These are phyloP conservation scores for Tricholauxania praeusta DNA, from an alignment of 2,888 invertebrate genomes.

Conservation along the genomic window DNA sequence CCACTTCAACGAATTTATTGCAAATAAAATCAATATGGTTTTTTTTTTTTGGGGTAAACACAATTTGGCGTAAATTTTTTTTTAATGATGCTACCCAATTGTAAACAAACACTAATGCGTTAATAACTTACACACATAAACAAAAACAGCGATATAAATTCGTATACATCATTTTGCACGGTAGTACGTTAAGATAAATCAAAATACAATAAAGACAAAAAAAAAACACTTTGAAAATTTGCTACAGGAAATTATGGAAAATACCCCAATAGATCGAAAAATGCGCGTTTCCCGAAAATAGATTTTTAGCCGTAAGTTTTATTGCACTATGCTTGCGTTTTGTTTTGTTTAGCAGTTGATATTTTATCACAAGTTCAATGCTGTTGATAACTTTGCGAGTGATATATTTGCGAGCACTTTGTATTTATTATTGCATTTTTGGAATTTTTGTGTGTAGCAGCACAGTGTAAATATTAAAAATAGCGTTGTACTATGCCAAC, in stretches of 20 bases:
- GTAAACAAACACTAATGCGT: too few relatives aligned
- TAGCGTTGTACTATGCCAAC: background rate
- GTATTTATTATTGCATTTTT: background rate
- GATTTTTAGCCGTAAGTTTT: too few relatives aligned
- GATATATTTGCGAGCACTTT: background rate
- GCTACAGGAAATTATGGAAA: too few relatives aligned
- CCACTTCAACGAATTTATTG: conserved; percentile 33
- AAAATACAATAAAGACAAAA: too few relatives aligned
- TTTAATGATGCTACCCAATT: too few relatives aligned
- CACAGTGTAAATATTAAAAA: background rate
- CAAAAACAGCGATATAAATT: background rate
- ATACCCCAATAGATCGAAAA: too few relatives aligned
- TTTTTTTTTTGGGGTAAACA: too few relatives aligned
- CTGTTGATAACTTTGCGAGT: background rate
- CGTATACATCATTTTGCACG: conserved; percentile 10
- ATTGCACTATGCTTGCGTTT: background rate
- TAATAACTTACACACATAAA: too few relatives aligned
- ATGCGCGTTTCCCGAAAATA: too few relatives aligned
- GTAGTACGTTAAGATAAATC: background rate
- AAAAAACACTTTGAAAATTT: too few relatives aligned
- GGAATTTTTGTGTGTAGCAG: background rate
- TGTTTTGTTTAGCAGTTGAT: background rate
- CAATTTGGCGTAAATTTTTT: too few relatives aligned
- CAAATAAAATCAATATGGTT: conserved; percentile 7
- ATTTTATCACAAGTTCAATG: conserved; percentile 13